Evolutionary conservation across 1,140 invertebrate species (phyloP).

Genomic region (Brachionus koreanus): DNA sequence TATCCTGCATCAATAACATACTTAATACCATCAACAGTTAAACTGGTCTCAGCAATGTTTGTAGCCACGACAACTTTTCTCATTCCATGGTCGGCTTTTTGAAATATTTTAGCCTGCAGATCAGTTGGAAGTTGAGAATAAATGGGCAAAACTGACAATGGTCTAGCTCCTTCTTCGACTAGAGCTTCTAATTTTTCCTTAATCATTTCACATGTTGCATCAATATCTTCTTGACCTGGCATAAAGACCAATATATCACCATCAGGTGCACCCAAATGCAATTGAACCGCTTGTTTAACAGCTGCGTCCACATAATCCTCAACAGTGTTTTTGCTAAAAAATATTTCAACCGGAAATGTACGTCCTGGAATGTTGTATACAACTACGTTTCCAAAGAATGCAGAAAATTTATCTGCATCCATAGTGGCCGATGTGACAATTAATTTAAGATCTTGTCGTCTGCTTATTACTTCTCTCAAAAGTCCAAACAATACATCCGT

Average conservation of each 20-base stretch:
- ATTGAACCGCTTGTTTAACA: conserved; percentile 93
- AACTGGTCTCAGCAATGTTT: conserved; percentile 91
- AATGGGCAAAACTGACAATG: conserved; percentile 89
- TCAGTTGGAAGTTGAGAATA: conserved; percentile 98
- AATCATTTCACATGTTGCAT: conserved; percentile 93
- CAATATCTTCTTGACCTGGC: conserved; percentile 99
- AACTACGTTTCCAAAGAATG: conserved; percentile 97
- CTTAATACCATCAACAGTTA: conserved; percentile 88
- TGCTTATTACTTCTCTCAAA: conserved; percentile 78
- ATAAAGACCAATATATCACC: conserved; percentile 96
- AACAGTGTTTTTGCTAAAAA: conserved; percentile 89
- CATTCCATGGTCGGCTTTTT: conserved; percentile 81
- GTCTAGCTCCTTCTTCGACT: conserved; percentile 82
- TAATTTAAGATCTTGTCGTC: conserved; percentile 88
- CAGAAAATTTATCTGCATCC: conserved; percentile 94
- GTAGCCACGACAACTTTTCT: conserved; percentile 98
- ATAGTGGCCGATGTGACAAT: conserved; percentile 99
- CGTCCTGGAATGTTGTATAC: conserved; percentile 92
- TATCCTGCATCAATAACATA: conserved; percentile 98
- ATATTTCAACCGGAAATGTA: conserved; percentile 84
- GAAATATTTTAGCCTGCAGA: conserved; percentile 98
- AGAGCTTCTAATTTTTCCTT: conserved; percentile 77
- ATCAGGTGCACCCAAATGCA: conserved; percentile 82
- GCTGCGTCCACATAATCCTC: conserved; percentile 98
- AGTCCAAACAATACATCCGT: conserved; percentile 97